These are phyloP conservation scores for Graphium colonna DNA, from an alignment of 2,888 invertebrate species.

Conservation along the genomic window DNA sequence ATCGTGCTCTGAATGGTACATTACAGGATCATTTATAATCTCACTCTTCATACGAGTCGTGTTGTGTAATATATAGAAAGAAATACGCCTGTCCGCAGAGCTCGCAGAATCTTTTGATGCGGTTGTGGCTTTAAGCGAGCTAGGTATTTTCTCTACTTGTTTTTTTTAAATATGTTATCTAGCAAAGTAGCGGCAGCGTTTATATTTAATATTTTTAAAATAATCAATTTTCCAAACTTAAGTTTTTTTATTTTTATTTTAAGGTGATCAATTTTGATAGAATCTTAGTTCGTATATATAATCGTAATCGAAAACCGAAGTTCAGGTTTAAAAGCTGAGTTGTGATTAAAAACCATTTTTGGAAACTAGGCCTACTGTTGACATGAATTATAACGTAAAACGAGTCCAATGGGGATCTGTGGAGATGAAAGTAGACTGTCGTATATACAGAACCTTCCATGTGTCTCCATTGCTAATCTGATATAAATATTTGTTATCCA, in stretches of 20 bases:
- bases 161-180: constrained; percentile 13
- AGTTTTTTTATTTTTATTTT: no score
- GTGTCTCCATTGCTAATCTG: no score
- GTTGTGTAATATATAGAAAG: constrained; percentile 13
- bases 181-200: constrained; percentile 5
- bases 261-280: neutral
- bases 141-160: constrained; percentile 19
- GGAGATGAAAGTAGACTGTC: no score
- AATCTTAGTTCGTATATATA: no score
- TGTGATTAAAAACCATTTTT: no score
- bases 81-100: constrained; percentile 20
- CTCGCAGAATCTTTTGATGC: constrained; percentile 19
- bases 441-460: no score
- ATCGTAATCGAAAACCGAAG: no score
- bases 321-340: no score
- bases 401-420: no score
- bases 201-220: constrained; percentile 13
- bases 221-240: no score
- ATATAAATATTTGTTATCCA: no score
- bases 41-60: constrained; percentile 2
- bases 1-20: constrained; percentile 18
- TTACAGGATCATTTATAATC: constrained; percentile 14
- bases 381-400: constrained; percentile 59
- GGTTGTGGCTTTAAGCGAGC: constrained; percentile 18
- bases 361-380: no score